Evolutionary conservation across 30 jellyfish, hydroid and myxozoan species (phyloP).

Genomic region (Aurelia aurita): DNA sequence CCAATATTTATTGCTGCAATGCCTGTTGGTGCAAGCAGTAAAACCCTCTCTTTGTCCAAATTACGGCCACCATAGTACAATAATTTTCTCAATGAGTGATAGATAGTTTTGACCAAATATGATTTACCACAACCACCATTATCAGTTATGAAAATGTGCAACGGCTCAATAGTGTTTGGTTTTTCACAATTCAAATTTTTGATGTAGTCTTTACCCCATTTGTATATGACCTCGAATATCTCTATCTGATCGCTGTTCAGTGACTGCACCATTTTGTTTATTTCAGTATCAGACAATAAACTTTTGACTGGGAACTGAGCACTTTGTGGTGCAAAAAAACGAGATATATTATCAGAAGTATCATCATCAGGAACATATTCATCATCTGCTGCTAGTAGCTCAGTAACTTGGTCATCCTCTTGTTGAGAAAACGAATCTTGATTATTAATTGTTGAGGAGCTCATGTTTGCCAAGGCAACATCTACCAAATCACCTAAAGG

Average conservation of each 20-base stretch:
- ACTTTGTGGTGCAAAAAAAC: not conserved
- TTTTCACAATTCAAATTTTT: conserved; percentile 17
- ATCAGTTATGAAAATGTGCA: conserved; percentile 29
- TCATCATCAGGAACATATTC: not conserved
- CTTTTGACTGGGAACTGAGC: not conserved
- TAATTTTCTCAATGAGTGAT: conserved; percentile 17
- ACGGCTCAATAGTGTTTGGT: conserved; percentile 15
- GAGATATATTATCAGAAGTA: not conserved
- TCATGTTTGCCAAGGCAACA: not conserved
- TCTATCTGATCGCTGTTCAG: not conserved
- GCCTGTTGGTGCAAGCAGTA: conserved; percentile 44
- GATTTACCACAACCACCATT: conserved; percentile 44
- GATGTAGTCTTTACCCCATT: not conserved
- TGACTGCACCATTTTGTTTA: not conserved
- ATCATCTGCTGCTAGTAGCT: not conserved
- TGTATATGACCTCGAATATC: not conserved
- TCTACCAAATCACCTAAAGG: conserved; percentile 40
- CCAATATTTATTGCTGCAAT: conserved; percentile 29
- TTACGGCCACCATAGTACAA: not conserved
- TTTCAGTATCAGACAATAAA: not conserved
- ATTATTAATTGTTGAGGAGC: not conserved
- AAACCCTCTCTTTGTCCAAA: conserved; percentile 16
- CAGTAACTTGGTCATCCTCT: not conserved
- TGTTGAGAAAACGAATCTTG: not conserved
- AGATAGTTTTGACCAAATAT: conserved; percentile 20